A percentile compares a stretch with the other conserved stretches of the same genome.
Conservation (phyloP, 2,113 vertebrate species). For the Indicator maculatus region DNA sequence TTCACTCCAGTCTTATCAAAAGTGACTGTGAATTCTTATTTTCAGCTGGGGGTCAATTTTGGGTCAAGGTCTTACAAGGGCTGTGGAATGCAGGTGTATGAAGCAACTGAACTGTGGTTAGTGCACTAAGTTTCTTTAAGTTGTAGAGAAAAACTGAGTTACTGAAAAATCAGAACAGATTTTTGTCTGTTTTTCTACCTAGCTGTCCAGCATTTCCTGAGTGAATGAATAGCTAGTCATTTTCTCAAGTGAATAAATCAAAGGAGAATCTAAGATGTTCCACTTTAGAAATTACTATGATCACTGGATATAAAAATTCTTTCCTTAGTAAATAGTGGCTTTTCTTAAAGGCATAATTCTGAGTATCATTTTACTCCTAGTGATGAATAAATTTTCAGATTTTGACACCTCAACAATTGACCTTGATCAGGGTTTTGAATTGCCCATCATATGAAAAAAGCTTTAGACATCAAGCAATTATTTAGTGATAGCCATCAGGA, state of each 20-base stretch:
- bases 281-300: conserved; percentile 72
- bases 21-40: not conserved
- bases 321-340: conserved; percentile 50
- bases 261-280: conserved; percentile 61
- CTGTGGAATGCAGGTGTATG: not conserved
- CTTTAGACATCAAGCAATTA: conserved; percentile 78
- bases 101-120: not conserved
- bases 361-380: conserved; percentile 54
- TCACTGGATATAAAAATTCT: conserved; percentile 59
- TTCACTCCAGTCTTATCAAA: not conserved
- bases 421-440: conserved; percentile 74
- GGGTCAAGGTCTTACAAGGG: not conserved
- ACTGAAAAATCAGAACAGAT: not conserved
- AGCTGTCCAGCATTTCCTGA: conserved; percentile 37
- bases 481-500: conserved; percentile 67
- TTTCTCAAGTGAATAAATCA: conserved; percentile 67
- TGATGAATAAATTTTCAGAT: conserved; percentile 70
- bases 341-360: conserved; percentile 70
- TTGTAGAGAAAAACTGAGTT: not conserved
- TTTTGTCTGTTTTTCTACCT: conserved; percentile 43
- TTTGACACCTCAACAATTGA: conserved; percentile 70
- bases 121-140: not conserved
- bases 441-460: conserved; percentile 47
- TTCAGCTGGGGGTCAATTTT: not conserved
- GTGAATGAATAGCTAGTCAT: conserved; percentile 22